A percentile compares a stretch with the other conserved stretches of the same genome.
phyloP scores from a whole-genome alignment of 2,888 invertebrate genomes.

The Zele albiditarsus region DNA sequence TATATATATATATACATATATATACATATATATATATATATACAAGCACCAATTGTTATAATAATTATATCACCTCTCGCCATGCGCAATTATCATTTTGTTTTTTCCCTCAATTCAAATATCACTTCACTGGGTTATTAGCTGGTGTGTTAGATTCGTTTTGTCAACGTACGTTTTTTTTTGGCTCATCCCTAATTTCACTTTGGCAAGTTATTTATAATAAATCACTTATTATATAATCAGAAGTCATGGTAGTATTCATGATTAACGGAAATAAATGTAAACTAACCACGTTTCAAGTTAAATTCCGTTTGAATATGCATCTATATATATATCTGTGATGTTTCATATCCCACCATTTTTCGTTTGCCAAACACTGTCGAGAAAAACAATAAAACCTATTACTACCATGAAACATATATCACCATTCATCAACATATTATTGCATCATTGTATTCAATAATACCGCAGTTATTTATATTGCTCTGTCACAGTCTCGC shows the following conservation, averaged over 20 bases:
- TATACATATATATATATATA: constrained; percentile 32
- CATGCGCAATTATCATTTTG: background rate
- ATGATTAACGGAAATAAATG: background rate
- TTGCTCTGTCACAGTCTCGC: constrained; percentile 31
- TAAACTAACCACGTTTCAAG: background rate
- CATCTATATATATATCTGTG: background rate
- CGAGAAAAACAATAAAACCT: constrained; percentile 13
- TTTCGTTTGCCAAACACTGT: background rate
- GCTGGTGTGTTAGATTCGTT: background rate
- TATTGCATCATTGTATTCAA: constrained; percentile 51
- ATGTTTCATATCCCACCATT: constrained; percentile 27
- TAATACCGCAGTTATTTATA: constrained; percentile 42
- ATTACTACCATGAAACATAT: constrained; percentile 32
- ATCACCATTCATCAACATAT: constrained; percentile 36
- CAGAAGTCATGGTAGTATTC: constrained; percentile 11
- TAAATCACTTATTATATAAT: constrained; percentile 17
- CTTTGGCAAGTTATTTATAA: constrained; percentile 28
- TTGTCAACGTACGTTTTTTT: background rate
- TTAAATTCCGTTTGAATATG: background rate
- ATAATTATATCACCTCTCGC: constrained; percentile 12
- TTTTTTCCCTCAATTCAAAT: background rate
- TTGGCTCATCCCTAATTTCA: constrained; percentile 26
- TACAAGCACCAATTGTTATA: constrained; percentile 22
- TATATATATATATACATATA: constrained; percentile 32
- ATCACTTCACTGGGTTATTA: constrained; percentile 4